phyloP scores from a whole-genome alignment of 2,888 invertebrate species.

The Macroteleia sp. region DNA sequence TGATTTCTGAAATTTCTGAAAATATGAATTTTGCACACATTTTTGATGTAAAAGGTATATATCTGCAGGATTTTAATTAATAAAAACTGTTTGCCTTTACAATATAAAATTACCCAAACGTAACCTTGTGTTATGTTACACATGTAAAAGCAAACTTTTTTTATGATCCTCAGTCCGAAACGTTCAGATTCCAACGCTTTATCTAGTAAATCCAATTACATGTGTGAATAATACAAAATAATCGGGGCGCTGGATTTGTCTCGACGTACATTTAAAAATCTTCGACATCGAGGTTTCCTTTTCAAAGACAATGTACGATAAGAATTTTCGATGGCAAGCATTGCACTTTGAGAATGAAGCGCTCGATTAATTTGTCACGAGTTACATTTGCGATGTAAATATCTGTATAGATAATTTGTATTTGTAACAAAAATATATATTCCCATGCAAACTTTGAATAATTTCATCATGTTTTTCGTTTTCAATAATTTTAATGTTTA shows the following conservation, averaged over 20 bases:
- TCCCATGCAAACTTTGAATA: conserved; percentile 26
- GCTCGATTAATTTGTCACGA: conserved; percentile 26
- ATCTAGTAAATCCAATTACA: conserved; percentile 31
- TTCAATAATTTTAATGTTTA: too few species aligned
- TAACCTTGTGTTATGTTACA: too few species aligned
- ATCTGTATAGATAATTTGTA: conserved; percentile 58
- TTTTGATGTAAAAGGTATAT: too few species aligned
- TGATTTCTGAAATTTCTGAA: too few species aligned
- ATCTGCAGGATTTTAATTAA: too few species aligned
- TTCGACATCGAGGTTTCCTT: conserved; percentile 27
- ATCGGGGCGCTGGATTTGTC: conserved; percentile 47
- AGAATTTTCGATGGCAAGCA: not conserved
- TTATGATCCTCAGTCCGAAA: not conserved
- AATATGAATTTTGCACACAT: too few species aligned
- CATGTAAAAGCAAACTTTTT: too few species aligned
- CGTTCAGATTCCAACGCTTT: conserved; percentile 58
- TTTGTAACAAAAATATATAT: conserved; percentile 42
- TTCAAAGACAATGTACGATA: conserved; percentile 11
- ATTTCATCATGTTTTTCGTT: not conserved
- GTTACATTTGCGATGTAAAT: conserved; percentile 53
- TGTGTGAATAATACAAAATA: conserved; percentile 36
- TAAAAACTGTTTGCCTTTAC: too few species aligned
- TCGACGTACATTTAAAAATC: conserved; percentile 18
- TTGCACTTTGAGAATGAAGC: conserved; percentile 24
- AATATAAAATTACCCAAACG: too few species aligned